Conservation (phyloP, 2,113 vertebrate species). For the Lota lota region DNA sequence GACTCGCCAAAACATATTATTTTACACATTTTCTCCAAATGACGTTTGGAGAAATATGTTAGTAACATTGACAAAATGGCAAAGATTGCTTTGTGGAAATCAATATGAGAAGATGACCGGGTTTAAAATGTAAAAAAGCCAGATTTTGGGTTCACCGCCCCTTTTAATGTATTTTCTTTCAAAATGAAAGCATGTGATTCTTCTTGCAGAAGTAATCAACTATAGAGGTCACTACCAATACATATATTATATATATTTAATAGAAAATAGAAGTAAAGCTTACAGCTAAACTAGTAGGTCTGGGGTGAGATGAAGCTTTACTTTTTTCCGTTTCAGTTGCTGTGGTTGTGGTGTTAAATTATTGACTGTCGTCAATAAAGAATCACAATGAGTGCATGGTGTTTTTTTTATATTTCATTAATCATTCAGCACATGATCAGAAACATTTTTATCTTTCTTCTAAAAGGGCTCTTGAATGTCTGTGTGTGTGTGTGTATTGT, state of each 20-base stretch:
- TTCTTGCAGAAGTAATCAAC: conserved; percentile 62
- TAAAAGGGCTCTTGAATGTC: background rate
- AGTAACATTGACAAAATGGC: too few species aligned
- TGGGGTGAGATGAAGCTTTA: conserved; percentile 4
- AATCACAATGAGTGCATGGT: background rate
- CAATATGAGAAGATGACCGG: too few species aligned
- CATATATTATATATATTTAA: conserved; percentile 4
- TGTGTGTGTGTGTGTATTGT: background rate
- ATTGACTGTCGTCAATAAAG: conserved; percentile 13
- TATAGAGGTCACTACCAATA: conserved; percentile 12
- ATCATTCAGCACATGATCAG: background rate
- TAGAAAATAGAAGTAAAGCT: background rate
- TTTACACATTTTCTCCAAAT: too few species aligned
- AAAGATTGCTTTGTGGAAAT: too few species aligned
- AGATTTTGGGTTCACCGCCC: too few species aligned
- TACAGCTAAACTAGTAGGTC: background rate
- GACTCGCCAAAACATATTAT: too few species aligned
- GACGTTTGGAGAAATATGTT: too few species aligned
- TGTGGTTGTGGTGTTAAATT: conserved; percentile 11
- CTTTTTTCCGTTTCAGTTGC: background rate
- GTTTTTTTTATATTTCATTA: background rate
- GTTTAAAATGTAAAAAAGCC: too few species aligned
- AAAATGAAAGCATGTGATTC: conserved; percentile 59
- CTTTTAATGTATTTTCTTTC: conserved; percentile 50
- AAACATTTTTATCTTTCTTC: too few species aligned